Evolutionary conservation across 53 echinoderm and acorn worm genomes (phyloP), one percentile per base, ranked within the genome.

Genomic region (Holothuria leucospilota): DNA sequence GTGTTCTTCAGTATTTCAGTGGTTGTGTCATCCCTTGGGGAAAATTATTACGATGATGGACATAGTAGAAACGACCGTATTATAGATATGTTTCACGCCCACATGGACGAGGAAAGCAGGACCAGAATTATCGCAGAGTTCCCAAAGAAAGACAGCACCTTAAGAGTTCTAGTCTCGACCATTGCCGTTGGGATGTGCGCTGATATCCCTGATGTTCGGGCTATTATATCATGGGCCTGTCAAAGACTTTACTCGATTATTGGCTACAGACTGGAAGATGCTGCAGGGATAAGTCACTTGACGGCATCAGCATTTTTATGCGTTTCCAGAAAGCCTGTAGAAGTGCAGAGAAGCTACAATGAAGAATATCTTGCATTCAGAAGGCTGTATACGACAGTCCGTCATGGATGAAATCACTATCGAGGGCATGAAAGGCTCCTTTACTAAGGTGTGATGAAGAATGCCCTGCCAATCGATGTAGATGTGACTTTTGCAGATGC

Each of bases 251-350:
- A 20, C 81, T 81, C 5, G 60, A 56, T 53, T 81, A 81, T 28
- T 81, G 81, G 60, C 81, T 59, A 34, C 59, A 81, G 26, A 81
- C 59, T 30, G 81, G 81, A 21, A 16, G 81, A 12, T 81, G 81
- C 26, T 52, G 53, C 18, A 56, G 81, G 58, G 25, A 81, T 23
- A 28, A 58, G 16, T 52, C 18, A 4, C 59, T 24, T 2, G 6
- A 23, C n/a, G 81, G 81, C 9, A 4, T 25, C 20, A 59, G 59
- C 26, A 81, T 81, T 81, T 59, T 25, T 81, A 81, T 29, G 59
- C 59, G 4, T 81, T 26, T 60, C 25, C 56, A 60, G 5, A 20
- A 14, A 81, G 81, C 29, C 11, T 59, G 59, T 28, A 59, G 12
- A 23, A 2, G 38, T 81, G 81, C 24, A 81, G 26, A 6, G 81